Evolutionary conservation across 2,113 vertebrate genomes (phyloP).

Genomic region (cattle (Bos taurus)): DNA sequence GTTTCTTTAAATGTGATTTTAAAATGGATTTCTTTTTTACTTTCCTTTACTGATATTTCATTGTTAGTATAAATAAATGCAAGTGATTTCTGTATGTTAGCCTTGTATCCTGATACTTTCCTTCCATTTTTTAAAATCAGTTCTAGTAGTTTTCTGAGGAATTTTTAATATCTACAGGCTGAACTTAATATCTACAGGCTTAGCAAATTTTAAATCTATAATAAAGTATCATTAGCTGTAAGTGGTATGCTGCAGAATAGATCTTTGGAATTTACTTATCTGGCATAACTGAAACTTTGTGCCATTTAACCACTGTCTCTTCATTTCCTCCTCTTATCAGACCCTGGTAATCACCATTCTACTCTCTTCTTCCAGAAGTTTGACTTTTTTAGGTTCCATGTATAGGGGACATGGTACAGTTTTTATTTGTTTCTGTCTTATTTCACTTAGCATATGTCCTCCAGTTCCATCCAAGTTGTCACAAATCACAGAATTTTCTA

Average conservation of each 20-base stretch:
- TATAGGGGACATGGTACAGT: not conserved
- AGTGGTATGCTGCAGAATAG: not conserved
- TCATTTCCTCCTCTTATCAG: not conserved
- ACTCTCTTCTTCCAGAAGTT: not conserved
- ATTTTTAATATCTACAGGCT: not conserved
- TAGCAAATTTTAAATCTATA: not conserved
- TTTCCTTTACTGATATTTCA: not conserved
- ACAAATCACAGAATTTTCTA: not conserved
- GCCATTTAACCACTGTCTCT: not conserved
- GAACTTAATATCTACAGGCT: not conserved
- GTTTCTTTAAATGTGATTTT: not conserved
- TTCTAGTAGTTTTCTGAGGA: not conserved
- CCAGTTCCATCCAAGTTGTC: not conserved
- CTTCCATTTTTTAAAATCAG: not conserved
- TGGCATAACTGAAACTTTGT: not conserved
- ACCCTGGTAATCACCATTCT: not conserved
- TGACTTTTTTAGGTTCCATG: not conserved
- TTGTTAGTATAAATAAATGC: not conserved
- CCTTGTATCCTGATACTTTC: not conserved
- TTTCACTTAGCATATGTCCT: not conserved
- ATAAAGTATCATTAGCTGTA: not conserved
- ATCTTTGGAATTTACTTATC: not conserved
- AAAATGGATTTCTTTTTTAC: not conserved
- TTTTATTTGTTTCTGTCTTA: not conserved
- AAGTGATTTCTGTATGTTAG: not conserved